A percentile compares a stretch with the other conserved stretches of the same genome.
These are phyloP conservation scores for Caenorhabditis sp. DNA, from an alignment of 2,888 invertebrate genomes.

Conservation along the genomic window DNA sequence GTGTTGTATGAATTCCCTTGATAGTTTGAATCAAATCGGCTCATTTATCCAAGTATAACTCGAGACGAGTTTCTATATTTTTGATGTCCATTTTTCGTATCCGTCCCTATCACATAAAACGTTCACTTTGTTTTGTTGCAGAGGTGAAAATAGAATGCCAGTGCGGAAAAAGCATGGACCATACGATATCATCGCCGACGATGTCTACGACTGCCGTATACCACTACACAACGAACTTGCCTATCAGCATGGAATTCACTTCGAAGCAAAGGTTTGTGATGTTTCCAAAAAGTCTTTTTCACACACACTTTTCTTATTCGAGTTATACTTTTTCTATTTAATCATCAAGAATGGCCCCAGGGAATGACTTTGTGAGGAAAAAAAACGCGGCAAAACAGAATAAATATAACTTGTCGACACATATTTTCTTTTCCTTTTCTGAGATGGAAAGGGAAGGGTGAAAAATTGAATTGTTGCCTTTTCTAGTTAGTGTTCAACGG, in stretches of 20 bases:
- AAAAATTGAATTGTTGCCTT: background rate
- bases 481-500: background rate
- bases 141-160: slow-evolving; percentile 55
- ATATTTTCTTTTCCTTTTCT: background rate
- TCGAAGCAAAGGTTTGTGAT: slow-evolving; percentile 87
- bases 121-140: slow-evolving; percentile 9
- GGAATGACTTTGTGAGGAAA: background rate
- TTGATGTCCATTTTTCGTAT: background rate
- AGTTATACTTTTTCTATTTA: background rate
- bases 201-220: slow-evolving; percentile 92
- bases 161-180: slow-evolving; percentile 61
- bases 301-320: background rate
- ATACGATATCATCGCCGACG: slow-evolving; percentile 93
- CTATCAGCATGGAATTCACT: slow-evolving; percentile 93
- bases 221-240: slow-evolving; percentile 97
- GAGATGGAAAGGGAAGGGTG: background rate
- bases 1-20: slow-evolving; percentile 13
- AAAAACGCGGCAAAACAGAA: background rate
- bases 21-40: slow-evolving; percentile 16
- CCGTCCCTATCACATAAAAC: background rate
- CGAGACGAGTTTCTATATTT: background rate
- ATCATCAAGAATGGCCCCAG: slow-evolving; percentile 1
- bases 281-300: background rate
- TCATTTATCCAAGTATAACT: slow-evolving; percentile 10
- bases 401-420: slow-evolving; percentile 2